Percentiles rank a stretch among this genome's conserved stretches.
phyloP scores from a whole-genome alignment of 1,140 invertebrate genomes.

The Venustaconcha ellipsiformis region DNA sequence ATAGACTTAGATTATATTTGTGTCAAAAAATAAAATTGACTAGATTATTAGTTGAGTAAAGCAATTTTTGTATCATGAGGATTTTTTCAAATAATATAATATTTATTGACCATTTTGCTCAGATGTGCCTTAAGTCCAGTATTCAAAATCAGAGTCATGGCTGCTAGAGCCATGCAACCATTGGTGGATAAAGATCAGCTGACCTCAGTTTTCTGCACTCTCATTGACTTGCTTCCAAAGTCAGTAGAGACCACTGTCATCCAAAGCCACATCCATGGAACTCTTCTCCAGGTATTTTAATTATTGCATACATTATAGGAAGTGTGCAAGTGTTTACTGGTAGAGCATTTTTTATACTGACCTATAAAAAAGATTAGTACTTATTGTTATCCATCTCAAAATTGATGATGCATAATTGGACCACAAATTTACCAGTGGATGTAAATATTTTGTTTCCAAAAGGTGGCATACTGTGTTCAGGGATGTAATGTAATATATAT shows the following conservation, averaged over 20 bases:
- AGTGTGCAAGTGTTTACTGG: not conserved
- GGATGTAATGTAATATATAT: not conserved
- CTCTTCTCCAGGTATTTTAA: conserved; percentile 71
- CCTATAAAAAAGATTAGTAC: not conserved
- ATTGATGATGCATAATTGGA: too few relatives aligned
- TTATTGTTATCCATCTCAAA: too few relatives aligned
- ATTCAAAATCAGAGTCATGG: conserved; percentile 76
- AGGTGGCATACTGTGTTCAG: not conserved
- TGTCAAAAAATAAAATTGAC: too few relatives aligned
- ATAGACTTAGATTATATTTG: too few relatives aligned
- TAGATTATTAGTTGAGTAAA: too few relatives aligned
- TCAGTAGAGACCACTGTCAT: conserved; percentile 40
- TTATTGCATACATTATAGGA: not conserved
- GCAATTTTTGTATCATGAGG: too few relatives aligned
- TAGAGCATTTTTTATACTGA: not conserved
- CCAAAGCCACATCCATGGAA: conserved; percentile 73
- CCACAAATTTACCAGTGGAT: too few relatives aligned
- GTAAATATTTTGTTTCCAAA: not conserved
- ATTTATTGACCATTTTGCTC: conserved; percentile 1
- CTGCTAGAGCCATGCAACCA: conserved; percentile 77
- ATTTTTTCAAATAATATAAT: too few relatives aligned
- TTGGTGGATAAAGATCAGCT: conserved; percentile 72
- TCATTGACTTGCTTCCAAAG: conserved; percentile 45
- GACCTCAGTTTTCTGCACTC: conserved; percentile 39
- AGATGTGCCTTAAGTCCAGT: conserved; percentile 70